Conservation (phyloP, 2,797 vertebrate genomes). For the Microctenopoma lineatum region DNA sequence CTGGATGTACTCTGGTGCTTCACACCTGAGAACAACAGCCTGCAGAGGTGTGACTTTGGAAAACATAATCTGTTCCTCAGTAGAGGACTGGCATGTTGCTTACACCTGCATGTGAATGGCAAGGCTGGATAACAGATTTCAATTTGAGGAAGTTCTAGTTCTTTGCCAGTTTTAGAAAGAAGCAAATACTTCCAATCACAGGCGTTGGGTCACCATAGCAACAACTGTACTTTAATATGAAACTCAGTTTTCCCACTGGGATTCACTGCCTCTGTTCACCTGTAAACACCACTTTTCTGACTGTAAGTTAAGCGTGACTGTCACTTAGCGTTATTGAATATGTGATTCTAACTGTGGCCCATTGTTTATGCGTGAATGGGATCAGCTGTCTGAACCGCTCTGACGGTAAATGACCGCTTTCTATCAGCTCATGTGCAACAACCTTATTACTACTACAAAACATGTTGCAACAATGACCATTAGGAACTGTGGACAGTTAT, state of each 20-base stretch:
- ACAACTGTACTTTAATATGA: conserved; percentile 38
- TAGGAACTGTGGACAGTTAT: too few relatives aligned
- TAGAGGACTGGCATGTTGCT: background rate
- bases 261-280: conserved; percentile 10
- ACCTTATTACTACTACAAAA: too few relatives aligned
- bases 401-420: too few relatives aligned
- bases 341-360: background rate
- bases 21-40: conserved; percentile 53
- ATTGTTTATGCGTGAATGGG: background rate
- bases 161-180: background rate
- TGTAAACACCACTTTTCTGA: conserved; percentile 12
- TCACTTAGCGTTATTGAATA: background rate
- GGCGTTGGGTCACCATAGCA: conserved; percentile 51
- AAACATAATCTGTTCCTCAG: conserved; percentile 11
- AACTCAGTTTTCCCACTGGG: conserved; percentile 23
- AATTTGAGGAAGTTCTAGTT: background rate
- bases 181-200: conserved; percentile 42
- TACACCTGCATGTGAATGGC: background rate
- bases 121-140: background rate
- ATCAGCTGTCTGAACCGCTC: background rate
- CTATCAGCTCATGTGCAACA: too few relatives aligned
- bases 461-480: too few relatives aligned
- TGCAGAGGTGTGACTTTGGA: conserved; percentile 29
- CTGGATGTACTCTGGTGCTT: conserved; percentile 51
- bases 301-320: background rate